Evolutionary conservation across 2,113 vertebrate genomes (phyloP).

Genomic region (Xiphorhynchus elegans): DNA sequence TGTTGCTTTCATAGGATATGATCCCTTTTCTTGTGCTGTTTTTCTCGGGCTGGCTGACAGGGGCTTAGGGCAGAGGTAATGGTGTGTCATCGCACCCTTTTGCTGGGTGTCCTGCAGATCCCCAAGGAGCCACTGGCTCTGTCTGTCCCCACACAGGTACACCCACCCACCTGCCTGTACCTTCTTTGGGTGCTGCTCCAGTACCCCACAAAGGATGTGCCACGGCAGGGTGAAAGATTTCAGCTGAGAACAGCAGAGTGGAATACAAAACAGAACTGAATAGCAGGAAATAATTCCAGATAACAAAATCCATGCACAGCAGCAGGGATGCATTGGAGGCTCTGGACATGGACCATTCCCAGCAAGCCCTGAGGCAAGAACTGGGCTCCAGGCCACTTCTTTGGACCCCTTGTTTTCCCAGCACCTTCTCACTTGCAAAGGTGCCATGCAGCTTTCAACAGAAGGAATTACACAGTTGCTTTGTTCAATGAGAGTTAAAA

Average conservation of each 20-base stretch:
- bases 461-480: not conserved
- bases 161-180: not conserved
- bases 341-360: accelerated
- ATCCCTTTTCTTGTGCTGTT: not conserved
- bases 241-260: not conserved
- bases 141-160: not conserved
- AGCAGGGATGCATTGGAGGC: not conserved
- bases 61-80: not conserved
- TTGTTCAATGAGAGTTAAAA: not conserved
- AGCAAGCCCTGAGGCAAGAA: not conserved
- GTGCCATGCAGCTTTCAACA: accelerated
- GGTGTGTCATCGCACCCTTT: not conserved
- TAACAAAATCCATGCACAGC: not conserved
- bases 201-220: not conserved
- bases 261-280: not conserved
- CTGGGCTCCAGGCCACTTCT: not conserved
- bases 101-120: not conserved
- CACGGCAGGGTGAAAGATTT: accelerated
- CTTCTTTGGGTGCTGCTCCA: not conserved
- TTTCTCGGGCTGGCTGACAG: not conserved
- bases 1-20: not conserved
- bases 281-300: constrained; percentile 42
- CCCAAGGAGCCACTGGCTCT: not conserved
- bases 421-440: not conserved
- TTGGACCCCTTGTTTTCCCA: not conserved